Percentiles rank a stretch among this genome's conserved stretches.
Conservation (phyloP, 2,113 vertebrate genomes). For the Calidris pygmaea region DNA sequence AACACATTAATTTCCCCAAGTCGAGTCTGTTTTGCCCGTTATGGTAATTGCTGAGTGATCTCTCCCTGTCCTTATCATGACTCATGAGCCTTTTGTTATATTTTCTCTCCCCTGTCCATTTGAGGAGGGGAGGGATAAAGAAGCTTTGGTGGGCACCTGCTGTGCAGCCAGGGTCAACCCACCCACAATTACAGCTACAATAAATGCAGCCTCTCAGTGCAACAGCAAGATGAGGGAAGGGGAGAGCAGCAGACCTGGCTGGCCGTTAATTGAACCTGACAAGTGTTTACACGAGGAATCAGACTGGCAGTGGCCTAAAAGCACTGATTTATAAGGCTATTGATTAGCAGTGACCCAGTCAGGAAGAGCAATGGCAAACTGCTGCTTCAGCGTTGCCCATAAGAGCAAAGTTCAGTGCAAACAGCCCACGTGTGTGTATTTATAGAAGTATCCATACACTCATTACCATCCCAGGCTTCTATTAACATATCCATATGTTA, state of each 20-base stretch:
- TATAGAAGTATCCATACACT: not conserved
- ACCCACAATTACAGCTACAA: not conserved
- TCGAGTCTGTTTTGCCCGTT: not conserved
- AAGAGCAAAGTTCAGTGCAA: not conserved
- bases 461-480: not conserved
- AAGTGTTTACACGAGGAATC: not conserved
- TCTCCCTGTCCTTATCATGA: not conserved
- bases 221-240: not conserved
- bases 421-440: not conserved
- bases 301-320: not conserved
- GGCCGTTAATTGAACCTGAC: not conserved
- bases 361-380: not conserved
- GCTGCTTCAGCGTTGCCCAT: not conserved
- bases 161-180: not conserved
- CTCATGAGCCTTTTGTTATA: not conserved
- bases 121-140: not conserved
- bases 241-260: not conserved
- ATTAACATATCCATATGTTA: not conserved
- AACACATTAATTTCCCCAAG: not conserved
- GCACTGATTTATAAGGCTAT: conserved; percentile 24
- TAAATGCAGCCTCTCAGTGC: not conserved
- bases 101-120: not conserved
- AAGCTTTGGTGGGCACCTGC: not conserved
- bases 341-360: conserved; percentile 11
- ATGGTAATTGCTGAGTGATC: not conserved